A percentile compares a stretch with the other conserved stretches of the same genome.
Evolutionary conservation across 2,113 vertebrate species (phyloP).

Genomic region (Mirounga angustirostris): DNA sequence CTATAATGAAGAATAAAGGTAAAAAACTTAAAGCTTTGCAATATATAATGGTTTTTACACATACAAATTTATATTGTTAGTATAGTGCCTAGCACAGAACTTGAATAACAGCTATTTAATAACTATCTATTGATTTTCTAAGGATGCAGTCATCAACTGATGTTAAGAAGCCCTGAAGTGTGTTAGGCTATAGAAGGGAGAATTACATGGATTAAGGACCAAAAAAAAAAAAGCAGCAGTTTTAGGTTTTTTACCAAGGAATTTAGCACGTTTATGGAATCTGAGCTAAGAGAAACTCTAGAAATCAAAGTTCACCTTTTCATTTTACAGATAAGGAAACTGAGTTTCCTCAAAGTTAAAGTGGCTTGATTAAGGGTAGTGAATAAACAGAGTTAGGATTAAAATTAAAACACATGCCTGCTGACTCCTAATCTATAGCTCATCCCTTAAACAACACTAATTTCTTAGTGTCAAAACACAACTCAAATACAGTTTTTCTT

Average conservation of each 20-base stretch:
- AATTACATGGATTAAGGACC: not conserved
- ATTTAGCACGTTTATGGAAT: not conserved
- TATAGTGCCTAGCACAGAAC: not conserved
- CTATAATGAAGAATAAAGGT: not conserved
- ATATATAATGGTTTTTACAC: not conserved
- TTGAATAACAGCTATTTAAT: not conserved
- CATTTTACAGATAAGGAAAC: conserved; percentile 30
- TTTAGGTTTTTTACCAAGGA: not conserved
- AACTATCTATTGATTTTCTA: conserved; percentile 12
- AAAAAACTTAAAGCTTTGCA: not conserved
- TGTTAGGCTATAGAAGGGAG: not conserved
- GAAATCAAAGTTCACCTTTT: conserved; percentile 21
- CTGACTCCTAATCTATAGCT: not conserved
- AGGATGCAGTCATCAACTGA: not conserved
- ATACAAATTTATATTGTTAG: conserved; percentile 2
- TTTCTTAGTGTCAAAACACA: conserved; percentile 40
- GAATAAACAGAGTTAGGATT: not conserved
- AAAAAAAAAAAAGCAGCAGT: not conserved
- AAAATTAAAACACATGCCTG: conserved; percentile 46
- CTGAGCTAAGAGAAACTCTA: not conserved
- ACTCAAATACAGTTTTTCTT: not conserved
- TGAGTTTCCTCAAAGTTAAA: conserved; percentile 15
- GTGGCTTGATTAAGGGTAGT: not conserved
- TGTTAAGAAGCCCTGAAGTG: not conserved
- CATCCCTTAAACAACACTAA: not conserved